Conservation (phyloP, 2,113 vertebrate genomes). For the Pseudolaguvia tuberculata region DNA sequence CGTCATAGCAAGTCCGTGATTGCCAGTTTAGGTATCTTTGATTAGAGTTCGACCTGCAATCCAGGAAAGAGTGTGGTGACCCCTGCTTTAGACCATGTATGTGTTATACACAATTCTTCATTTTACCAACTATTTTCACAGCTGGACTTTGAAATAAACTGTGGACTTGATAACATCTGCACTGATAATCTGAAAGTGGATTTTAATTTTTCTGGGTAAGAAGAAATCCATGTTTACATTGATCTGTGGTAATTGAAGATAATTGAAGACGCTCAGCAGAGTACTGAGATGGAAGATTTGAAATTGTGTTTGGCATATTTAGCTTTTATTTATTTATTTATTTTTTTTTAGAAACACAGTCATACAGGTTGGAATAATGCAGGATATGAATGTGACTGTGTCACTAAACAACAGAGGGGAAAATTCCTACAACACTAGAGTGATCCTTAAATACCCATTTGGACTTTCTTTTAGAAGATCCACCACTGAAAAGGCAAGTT, state of each 20-base stretch:
- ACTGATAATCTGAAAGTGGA: constrained; percentile 71
- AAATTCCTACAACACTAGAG: constrained; percentile 70
- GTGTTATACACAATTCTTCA: neutral
- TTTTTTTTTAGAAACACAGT: constrained; percentile 51
- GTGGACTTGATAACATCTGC: constrained; percentile 70
- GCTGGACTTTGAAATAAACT: constrained; percentile 79
- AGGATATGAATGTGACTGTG: constrained; percentile 66
- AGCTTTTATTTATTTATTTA: too few species aligned
- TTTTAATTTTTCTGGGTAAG: constrained; percentile 72
- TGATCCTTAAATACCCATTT: constrained; percentile 66
- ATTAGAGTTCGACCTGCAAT: too few species aligned
- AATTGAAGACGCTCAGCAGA: neutral
- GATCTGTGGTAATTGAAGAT: neutral
- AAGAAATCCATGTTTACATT: neutral
- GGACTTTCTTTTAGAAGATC: constrained; percentile 71
- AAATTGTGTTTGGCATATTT: neutral
- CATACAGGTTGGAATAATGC: constrained; percentile 68
- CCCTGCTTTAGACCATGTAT: neutral
- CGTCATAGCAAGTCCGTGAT: too few species aligned
- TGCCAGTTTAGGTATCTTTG: too few species aligned
- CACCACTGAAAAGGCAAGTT: constrained; percentile 57
- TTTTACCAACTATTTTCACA: constrained; percentile 48
- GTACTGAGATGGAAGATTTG: neutral
- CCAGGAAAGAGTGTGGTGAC: too few species aligned
- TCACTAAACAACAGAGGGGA: constrained; percentile 70